These are phyloP conservation scores for Noctilio leporinus DNA, from an alignment of 2,113 vertebrate species.

Conservation along the genomic window DNA sequence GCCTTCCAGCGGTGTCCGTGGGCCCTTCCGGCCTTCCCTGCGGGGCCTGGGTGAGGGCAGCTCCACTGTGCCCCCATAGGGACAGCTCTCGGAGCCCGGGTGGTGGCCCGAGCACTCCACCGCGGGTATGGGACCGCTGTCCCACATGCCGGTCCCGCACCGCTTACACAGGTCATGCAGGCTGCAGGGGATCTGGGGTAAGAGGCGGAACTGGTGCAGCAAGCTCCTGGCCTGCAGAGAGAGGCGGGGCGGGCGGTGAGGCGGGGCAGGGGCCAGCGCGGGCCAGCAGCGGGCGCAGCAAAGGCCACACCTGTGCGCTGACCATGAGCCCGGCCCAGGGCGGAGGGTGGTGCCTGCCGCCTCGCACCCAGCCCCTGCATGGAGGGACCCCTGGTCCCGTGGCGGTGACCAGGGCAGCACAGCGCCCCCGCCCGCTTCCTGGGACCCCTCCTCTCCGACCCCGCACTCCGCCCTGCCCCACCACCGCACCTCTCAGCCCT, in stretches of 20 bases:
- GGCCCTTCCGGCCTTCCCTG: slow-evolving; percentile 79
- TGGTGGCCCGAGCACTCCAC: slow-evolving; percentile 96
- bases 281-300: fast-evolving
- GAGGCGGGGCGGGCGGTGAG: neutral
- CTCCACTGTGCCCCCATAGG: slow-evolving; percentile 88
- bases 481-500: too few relatives aligned
- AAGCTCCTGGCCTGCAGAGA: slow-evolving; percentile 90
- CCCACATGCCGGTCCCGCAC: slow-evolving; percentile 97
- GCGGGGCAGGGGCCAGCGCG: fast-evolving
- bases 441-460: neutral
- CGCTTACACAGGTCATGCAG: slow-evolving; percentile 94
- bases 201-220: slow-evolving; percentile 95
- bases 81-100: slow-evolving; percentile 88
- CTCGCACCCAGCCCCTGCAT: neutral
- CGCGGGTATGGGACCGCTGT: slow-evolving; percentile 94
- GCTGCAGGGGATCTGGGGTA: slow-evolving; percentile 94
- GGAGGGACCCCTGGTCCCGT: neutral
- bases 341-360: neutral
- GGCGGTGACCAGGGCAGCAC: neutral
- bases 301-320: fast-evolving
- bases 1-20: slow-evolving; percentile 84
- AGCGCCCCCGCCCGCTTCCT: neutral
- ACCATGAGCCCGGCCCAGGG: neutral
- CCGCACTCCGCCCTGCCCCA: fast-evolving
- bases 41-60: slow-evolving; percentile 76